phyloP scores from a whole-genome alignment of 2,113 vertebrate genomes.

The Hystrix brachyura region DNA sequence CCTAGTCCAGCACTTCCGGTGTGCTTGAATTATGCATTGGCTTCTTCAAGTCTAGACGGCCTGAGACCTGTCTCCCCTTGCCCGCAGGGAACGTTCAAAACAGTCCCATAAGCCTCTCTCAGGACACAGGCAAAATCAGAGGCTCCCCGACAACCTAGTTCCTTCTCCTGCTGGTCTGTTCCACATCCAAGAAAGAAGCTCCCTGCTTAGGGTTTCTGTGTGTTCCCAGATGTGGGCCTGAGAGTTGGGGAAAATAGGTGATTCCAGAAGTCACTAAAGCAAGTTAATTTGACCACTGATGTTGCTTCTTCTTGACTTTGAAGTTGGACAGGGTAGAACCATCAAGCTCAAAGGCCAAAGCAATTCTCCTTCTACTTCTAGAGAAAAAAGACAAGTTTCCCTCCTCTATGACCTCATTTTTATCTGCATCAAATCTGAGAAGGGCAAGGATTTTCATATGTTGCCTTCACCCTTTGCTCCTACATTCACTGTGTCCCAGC shows the following conservation, averaged over 20 bases:
- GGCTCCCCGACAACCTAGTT: background rate
- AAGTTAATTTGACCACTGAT: constrained; percentile 38
- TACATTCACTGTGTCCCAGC: background rate
- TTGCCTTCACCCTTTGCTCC: background rate
- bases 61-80: background rate
- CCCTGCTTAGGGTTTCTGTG: background rate
- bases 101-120: background rate
- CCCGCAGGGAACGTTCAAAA: background rate
- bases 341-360: constrained; percentile 24
- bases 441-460: background rate
- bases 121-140: background rate
- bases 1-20: background rate
- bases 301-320: constrained; percentile 66
- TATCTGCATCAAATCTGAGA: background rate
- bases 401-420: background rate
- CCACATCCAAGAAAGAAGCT: background rate
- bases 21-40: background rate
- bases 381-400: constrained; percentile 39
- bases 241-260: background rate
- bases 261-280: constrained; percentile 57
- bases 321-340: constrained; percentile 23
- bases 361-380: background rate
- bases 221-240: constrained; percentile 63
- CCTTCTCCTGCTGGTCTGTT: background rate
- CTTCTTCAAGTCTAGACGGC: background rate